phyloP scores from a whole-genome alignment of 2,113 vertebrate species.

The Marcusenius ussheri region DNA sequence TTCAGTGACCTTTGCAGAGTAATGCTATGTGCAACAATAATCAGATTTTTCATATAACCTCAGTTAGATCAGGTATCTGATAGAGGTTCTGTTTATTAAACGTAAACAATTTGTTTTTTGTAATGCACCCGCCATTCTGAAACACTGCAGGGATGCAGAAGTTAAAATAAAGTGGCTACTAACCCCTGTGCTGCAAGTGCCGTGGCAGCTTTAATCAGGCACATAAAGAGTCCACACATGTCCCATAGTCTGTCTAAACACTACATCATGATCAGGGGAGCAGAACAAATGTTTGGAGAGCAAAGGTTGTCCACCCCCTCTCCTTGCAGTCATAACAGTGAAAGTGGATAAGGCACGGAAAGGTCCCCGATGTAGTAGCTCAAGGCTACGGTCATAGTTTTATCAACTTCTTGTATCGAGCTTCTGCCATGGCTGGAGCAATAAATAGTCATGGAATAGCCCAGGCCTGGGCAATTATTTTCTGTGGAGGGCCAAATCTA shows the following conservation, averaged over 20 bases:
- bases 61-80: neutral
- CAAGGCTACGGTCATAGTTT: neutral
- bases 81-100: neutral
- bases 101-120: neutral
- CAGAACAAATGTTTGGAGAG: slow-evolving; percentile 2
- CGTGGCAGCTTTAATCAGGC: neutral
- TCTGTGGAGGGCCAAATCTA: neutral
- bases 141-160: neutral
- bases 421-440: neutral
- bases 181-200: neutral
- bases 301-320: neutral
- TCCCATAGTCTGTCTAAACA: neutral
- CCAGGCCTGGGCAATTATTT: neutral
- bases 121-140: neutral
- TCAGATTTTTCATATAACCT: neutral
- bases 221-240: neutral
- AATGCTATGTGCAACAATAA: neutral
- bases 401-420: neutral
- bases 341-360: neutral
- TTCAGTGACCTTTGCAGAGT: neutral
- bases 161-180: neutral
- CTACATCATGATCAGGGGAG: neutral
- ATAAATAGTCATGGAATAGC: neutral
- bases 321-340: neutral
- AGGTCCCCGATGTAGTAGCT: neutral